Percentiles rank a stretch among this genome's conserved stretches.
These are phyloP conservation scores for Manis crassicaudata DNA, from an alignment of 2,797 vertebrate species.

Conservation along the genomic window DNA sequence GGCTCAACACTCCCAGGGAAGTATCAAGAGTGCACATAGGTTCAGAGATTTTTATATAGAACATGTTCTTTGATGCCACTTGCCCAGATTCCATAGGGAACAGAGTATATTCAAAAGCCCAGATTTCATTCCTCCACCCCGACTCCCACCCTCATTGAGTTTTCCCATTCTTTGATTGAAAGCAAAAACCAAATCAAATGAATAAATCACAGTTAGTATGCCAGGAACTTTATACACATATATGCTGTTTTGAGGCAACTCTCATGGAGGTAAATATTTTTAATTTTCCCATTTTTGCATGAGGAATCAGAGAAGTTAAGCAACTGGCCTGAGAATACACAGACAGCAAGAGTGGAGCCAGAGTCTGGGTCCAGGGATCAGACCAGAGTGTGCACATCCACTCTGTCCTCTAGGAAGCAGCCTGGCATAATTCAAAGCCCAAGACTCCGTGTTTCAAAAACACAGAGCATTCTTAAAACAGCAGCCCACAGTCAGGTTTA, in stretches of 20 bases:
- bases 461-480: background rate
- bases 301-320: background rate
- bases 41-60: background rate
- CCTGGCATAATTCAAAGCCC: background rate
- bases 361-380: too few species aligned
- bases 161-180: background rate
- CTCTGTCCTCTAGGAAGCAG: background rate
- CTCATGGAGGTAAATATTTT: background rate
- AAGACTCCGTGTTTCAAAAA: background rate
- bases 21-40: background rate
- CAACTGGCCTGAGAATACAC: background rate
- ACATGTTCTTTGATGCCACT: background rate
- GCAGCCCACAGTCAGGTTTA: slow-evolving; percentile 15
- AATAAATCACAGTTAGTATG: background rate
- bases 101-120: background rate
- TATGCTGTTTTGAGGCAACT: fast-evolving
- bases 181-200: slow-evolving; percentile 6
- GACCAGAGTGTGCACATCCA: too few species aligned
- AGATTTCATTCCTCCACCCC: background rate
- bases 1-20: background rate
- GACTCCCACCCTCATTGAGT: background rate
- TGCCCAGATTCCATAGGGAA: background rate
- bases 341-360: background rate
- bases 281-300: background rate
- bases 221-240: background rate